phyloP scores from a whole-genome alignment of 2,797 vertebrate species.

The Siniperca obscura region DNA sequence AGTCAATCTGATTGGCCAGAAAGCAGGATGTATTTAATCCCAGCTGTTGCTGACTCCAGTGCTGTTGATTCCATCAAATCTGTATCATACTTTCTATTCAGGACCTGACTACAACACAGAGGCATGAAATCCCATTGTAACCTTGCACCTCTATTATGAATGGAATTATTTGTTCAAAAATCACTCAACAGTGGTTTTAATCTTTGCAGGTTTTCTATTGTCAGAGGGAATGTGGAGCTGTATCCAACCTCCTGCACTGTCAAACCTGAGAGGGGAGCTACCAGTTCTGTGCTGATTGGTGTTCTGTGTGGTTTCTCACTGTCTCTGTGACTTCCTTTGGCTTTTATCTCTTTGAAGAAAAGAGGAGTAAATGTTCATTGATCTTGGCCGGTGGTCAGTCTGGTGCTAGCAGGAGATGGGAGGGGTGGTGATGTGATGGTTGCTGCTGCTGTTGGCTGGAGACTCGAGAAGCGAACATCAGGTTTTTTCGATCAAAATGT shows the following conservation, averaged over 20 bases:
- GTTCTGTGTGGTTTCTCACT: constrained; percentile 45
- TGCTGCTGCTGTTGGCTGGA: constrained; percentile 34
- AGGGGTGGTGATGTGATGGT: constrained; percentile 39
- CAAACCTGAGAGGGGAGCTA: constrained; percentile 19
- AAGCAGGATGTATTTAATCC: constrained; percentile 76
- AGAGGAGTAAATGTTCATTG: constrained; percentile 55
- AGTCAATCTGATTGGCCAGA: constrained; percentile 74
- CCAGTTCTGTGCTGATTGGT: neutral
- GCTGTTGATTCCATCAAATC: constrained; percentile 69
- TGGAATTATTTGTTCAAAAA: constrained; percentile 41
- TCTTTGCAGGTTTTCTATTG: constrained; percentile 32
- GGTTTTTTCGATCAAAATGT: constrained; percentile 44
- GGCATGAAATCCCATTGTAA: constrained; percentile 52
- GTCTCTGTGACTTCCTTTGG: constrained; percentile 31
- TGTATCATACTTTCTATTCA: constrained; percentile 66
- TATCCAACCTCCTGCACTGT: constrained; percentile 19
- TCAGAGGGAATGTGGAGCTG: neutral
- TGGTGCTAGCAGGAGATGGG: constrained; percentile 29
- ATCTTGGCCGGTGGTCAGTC: constrained; percentile 65
- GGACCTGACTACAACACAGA: constrained; percentile 16
- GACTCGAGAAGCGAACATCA: constrained; percentile 30
- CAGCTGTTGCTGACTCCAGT: constrained; percentile 59
- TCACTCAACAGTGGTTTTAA: constrained; percentile 38
- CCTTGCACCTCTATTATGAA: constrained; percentile 46
- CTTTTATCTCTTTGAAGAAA: constrained; percentile 64